Evolutionary conservation across 2,113 vertebrate species (phyloP), one percentile per base, ranked within the genome.

Genomic region (Lepidothrix coronata): DNA sequence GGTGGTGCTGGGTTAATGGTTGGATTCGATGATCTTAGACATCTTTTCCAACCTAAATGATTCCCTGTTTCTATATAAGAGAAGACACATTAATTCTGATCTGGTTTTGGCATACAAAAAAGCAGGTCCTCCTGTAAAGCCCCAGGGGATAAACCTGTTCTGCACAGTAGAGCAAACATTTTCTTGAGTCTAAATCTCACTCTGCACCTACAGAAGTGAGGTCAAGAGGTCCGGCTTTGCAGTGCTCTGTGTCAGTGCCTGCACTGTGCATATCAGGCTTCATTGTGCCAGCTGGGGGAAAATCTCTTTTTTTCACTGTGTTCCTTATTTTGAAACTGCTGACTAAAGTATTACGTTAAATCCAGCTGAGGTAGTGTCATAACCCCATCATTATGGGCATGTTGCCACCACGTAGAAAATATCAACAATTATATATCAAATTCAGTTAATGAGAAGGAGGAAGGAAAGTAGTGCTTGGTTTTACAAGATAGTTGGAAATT

Each of bases 1-100:
- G 70, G 24, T 39, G 44, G n/a, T 14, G 24, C 11, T 25, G 46
- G 37, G 33, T 51, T 33, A 15, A 23, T 13, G 31, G 28, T 14
- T 30, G 46, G 11, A n/a, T n/a, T 41, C 1, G 0, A 17, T 48
- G 28, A 10, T 7, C 46, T 35, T 1, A 6, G 8, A 9, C 3
- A 3, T 22, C 13, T 41, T 68, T 75, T 46, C 54, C 70, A 67
- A 25, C 8, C 37, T 67, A 65, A 65, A 65, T 21, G 33, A 13
- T 28, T 57, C 37, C 44, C 15, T 59, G 52, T 6, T 28, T 39
- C 28, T 61, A 14, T 35, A 7, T 3, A 27, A 18, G 39, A 41
- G 31, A 77, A 41, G 22, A 66, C 24, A 44, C 15, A 10, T 7
- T 19, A 31, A 22, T 48, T 81, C 52, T 51, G 28, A 5, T 66